Evolutionary conservation across 2,113 vertebrate species (phyloP).

Genomic region (Rhea americana): DNA sequence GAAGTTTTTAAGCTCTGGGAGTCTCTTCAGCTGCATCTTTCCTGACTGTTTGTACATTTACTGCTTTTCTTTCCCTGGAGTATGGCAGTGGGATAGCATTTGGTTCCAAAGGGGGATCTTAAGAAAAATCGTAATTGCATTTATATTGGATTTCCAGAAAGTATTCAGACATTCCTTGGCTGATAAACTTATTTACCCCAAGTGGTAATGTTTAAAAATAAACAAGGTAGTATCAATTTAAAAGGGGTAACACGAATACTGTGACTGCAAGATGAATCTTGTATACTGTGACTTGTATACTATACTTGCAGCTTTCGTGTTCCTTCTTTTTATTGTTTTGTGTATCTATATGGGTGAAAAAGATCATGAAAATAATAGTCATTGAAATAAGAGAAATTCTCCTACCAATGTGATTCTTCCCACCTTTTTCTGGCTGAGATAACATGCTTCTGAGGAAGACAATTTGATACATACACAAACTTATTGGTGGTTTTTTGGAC

Average conservation of each 20-base stretch:
- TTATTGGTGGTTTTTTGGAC: background rate
- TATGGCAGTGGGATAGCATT: constrained; percentile 15
- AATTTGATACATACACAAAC: background rate
- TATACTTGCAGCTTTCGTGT: background rate
- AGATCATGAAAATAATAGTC: background rate
- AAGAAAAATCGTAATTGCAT: constrained; percentile 48
- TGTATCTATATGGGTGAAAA: background rate
- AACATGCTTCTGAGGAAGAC: background rate
- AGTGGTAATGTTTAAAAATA: constrained; percentile 23
- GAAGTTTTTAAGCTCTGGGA: background rate
- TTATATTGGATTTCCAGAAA: constrained; percentile 63
- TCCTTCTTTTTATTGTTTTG: background rate
- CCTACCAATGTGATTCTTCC: background rate
- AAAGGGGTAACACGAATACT: constrained; percentile 37
- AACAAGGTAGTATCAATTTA: constrained; percentile 53
- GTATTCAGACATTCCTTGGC: constrained; percentile 64
- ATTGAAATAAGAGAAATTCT: background rate
- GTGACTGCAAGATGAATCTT: constrained; percentile 40
- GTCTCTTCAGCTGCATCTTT: constrained; percentile 25
- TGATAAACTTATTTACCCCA: constrained; percentile 70
- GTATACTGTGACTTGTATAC: constrained; percentile 10
- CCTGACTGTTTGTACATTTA: background rate
- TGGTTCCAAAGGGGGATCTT: constrained; percentile 44
- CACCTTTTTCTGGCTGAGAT: background rate
- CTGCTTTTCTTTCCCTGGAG: background rate